A percentile compares a stretch with the other conserved stretches of the same genome.
Evolutionary conservation across 2,113 vertebrate species (phyloP).

Genomic region (Rafetus swinhoei): DNA sequence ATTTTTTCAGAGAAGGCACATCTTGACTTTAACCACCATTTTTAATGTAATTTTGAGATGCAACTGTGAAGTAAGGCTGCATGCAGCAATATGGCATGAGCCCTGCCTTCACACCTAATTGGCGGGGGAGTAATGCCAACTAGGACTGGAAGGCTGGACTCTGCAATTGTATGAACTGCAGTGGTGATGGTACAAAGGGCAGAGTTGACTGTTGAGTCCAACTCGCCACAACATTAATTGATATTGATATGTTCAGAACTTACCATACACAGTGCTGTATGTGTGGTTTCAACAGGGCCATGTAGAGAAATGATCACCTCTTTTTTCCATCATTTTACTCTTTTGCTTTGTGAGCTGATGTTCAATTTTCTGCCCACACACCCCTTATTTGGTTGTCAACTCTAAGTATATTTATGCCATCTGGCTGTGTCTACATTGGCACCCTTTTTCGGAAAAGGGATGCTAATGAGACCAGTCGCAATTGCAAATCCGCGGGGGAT

Average conservation of each 20-base stretch:
- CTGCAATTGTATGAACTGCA: not conserved
- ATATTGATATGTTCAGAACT: not conserved
- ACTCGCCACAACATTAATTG: not conserved
- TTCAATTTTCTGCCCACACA: conserved; percentile 67
- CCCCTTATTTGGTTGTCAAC: conserved; percentile 51
- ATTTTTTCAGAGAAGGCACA: not conserved
- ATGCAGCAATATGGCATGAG: not conserved
- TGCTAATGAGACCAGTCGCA: no score
- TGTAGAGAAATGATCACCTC: conserved; percentile 65
- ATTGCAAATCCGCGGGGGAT: no score
- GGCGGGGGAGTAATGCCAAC: not conserved
- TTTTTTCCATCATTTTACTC: conserved; percentile 55
- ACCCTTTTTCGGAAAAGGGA: no score
- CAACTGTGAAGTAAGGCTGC: not conserved
- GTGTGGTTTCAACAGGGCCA: conserved; percentile 45
- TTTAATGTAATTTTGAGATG: not conserved
- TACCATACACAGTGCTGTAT: not conserved
- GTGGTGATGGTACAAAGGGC: not conserved
- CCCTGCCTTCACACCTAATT: not conserved
- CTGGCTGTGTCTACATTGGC: no score
- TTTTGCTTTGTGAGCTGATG: conserved; percentile 67
- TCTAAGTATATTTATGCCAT: conserved; percentile 60
- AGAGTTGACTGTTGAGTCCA: not conserved
- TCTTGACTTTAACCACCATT: not conserved
- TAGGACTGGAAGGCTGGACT: not conserved